Evolutionary conservation across 2,113 vertebrate species (phyloP), one percentile per base, ranked within the genome.

Genomic region (Pomatorhinus ruficollis): DNA sequence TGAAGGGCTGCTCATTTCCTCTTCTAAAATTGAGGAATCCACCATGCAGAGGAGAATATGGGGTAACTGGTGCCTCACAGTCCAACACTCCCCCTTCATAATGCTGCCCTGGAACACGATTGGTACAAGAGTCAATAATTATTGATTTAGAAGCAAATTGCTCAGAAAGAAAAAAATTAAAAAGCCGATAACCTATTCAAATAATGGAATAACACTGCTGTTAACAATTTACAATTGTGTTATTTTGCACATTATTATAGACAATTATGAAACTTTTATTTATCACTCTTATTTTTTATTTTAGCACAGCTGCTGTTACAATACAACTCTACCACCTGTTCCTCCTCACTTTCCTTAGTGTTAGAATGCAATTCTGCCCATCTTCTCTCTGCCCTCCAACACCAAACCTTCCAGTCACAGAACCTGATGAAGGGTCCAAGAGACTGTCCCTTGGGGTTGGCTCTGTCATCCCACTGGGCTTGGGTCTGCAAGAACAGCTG

Each of bases 61-160:
- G 1, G 1, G 9, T 14, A 39, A 39, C 4, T 27, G 23, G 11
- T 64, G 47, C 56, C 47, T 45, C 2, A 4, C 0, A 4, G 28
- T 21, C 30, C 9, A 6, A 5, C 44, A 33, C 10, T 57, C 4
- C 15, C 17, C 7, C 10, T 64, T 68, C 45, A 80, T 49, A 85
- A 33, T 16, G 33, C 35, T 54, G 19, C 25, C 27, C 75, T 85
- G 70, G 64, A 82, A 52, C 5, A 39, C 8, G 56, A 33, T 5
- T 1, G 0, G 24, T 79, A 22, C 39, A 15, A 17, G 53, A 76
- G 21, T 52, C 9, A 0, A 60, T 88, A 72, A 24, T 53, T 54
- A 54, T 33, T 20, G 53, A 54, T 54, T 53, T 31, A 59, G 47
- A 64, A 78, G 37, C 54, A 78, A 65, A 65, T 57, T 83, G 22